Percentiles rank a stretch among this genome's conserved stretches.
phyloP scores from a whole-genome alignment of 2,797 vertebrate species.

The Helostoma temminkii region DNA sequence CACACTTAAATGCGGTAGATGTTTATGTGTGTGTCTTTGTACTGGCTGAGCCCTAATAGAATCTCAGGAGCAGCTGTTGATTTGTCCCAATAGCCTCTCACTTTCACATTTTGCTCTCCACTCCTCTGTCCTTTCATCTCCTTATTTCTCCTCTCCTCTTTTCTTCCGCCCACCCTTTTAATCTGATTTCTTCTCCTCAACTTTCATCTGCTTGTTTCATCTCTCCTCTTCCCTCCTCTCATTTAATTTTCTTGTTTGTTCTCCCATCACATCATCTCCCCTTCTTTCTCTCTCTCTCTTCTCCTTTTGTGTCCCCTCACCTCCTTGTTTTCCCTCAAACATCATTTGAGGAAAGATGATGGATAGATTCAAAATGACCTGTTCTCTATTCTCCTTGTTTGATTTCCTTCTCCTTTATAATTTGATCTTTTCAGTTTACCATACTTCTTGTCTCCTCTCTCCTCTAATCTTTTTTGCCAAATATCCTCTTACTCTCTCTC shows the following conservation, averaged over 20 bases:
- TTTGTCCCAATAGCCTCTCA: constrained; percentile 47
- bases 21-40: background rate
- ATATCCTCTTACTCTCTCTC: background rate
- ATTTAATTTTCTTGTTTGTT: background rate
- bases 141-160: background rate
- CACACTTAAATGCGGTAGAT: background rate
- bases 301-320: background rate
- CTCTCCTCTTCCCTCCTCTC: background rate
- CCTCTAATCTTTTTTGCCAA: no score
- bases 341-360: background rate
- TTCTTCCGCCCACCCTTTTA: background rate
- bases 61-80: constrained; percentile 64
- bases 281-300: background rate
- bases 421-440: fast-evolving
- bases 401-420: background rate
- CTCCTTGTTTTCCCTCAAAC: background rate
- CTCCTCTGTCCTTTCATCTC: constrained; percentile 13
- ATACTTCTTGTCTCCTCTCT: background rate
- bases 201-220: background rate
- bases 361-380: background rate
- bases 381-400: background rate
- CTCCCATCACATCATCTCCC: background rate
- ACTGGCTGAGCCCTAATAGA: constrained; percentile 41
- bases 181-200: no score
- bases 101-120: constrained; percentile 40